Conservation (phyloP, 2,113 vertebrate species). For the Suncus etruscus region DNA sequence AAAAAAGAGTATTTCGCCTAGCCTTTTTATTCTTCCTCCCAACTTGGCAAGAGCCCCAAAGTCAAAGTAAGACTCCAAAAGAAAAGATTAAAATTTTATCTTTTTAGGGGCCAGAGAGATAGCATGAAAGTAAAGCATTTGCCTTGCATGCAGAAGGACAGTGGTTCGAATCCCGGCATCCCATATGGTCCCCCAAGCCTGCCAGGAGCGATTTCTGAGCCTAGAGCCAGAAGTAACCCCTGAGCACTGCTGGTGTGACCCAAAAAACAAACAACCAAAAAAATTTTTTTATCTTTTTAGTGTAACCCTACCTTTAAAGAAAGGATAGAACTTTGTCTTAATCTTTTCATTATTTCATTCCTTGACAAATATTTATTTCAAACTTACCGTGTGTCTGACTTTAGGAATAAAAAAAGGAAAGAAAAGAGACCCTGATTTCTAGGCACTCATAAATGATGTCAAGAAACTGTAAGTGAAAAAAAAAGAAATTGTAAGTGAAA, state of each 20-base stretch:
- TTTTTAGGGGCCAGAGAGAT: too few species aligned
- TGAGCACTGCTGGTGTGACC: too few species aligned
- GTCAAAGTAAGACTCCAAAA: not conserved
- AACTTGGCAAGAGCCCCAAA: not conserved
- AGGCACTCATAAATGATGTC: not conserved
- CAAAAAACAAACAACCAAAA: too few species aligned
- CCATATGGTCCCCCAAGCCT: too few species aligned
- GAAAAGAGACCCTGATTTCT: not conserved
- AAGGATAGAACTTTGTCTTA: not conserved
- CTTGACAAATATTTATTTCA: not conserved
- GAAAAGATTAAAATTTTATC: not conserved
- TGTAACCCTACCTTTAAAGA: not conserved
- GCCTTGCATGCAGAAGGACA: too few species aligned
- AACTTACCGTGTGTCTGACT: not conserved
- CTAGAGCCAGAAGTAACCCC: too few species aligned
- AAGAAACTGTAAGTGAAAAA: not conserved
- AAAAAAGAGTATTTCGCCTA: not conserved
- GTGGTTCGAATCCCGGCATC: too few species aligned
- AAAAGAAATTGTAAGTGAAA: accelerated
- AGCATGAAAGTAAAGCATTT: too few species aligned
- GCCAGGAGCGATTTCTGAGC: too few species aligned
- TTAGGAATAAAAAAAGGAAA: not conserved
- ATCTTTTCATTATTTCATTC: not conserved
- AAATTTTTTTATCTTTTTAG: not conserved
- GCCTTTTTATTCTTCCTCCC: not conserved